Conservation (phyloP, 2,888 invertebrate genomes). For the Ischnus inquisitorius region DNA sequence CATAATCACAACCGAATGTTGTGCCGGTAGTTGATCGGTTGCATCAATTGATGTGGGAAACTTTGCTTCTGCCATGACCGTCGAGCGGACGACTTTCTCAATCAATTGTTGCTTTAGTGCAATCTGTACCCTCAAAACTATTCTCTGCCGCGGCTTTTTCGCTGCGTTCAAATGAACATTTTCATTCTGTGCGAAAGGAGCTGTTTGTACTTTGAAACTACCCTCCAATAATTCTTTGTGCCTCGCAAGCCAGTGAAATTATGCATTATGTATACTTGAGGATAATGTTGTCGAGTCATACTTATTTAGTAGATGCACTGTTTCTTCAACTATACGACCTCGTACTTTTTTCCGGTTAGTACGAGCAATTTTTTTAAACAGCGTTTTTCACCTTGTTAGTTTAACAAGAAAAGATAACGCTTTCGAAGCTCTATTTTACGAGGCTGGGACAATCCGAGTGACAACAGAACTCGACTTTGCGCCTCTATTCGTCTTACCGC, state of each 20-base stretch:
- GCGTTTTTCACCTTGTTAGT: not conserved
- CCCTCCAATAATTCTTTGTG: not conserved
- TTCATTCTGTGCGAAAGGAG: no score
- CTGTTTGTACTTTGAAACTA: not conserved
- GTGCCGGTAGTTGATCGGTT: no score
- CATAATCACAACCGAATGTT: no score
- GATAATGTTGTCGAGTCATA: not conserved
- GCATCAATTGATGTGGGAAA: no score
- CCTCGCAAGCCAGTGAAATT: not conserved
- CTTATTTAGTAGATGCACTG: not conserved
- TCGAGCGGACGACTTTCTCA: no score
- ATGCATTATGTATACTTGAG: not conserved
- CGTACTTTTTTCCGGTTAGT: not conserved
- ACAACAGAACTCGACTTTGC: not conserved
- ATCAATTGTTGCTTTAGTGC: no score
- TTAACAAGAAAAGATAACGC: not conserved
- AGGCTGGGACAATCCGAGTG: not conserved
- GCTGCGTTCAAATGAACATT: no score
- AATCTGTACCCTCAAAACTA: no score
- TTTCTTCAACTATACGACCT: not conserved
- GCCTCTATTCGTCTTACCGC: not conserved
- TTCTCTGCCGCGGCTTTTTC: no score
- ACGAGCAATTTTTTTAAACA: not conserved
- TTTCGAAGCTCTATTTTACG: constrained; percentile 1
- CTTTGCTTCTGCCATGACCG: no score